Base-by-base conservation (phyloP, 2,888 invertebrate genomes). In the Hydrotaea cyrtoneurina region DNA sequence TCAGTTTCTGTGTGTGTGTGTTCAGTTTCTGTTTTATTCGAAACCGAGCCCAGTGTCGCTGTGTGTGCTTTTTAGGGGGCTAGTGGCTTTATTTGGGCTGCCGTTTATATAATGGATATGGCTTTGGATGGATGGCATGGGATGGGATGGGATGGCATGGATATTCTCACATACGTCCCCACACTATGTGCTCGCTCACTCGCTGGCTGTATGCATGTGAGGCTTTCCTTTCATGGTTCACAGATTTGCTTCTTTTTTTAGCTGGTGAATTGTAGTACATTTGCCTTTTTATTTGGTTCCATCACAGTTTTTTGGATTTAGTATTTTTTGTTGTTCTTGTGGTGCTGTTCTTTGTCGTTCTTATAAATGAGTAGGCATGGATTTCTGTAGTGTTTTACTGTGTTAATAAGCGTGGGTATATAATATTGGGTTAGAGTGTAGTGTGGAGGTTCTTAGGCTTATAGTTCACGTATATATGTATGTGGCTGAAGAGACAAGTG, bases 31-130 rank as follows among this genome's bases (percentile, higher is more conserved):
- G 55, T 21, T 10, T 19, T 55, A 23, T 59, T 59, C 26, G 23
- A 7, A 3, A 0, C 59, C 23, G 26, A 23, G 8, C 23, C 26
- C n/a, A 11, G 46, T 23, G 69, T 43, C 43, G 21, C 43, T 43
- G 66, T 21, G 46, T 8, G 39, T 39, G 39, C 23, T 69, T 69
- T 69, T 66, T 17, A 43, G 66, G 69, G 43, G 31, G 73, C 73
- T 80, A 77, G 77, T 80, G 17, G 85, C 74, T 85, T 85, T 85
- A 82, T 85, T 82, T 79, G 53, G 66, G 82, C 85, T 85, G 85
- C 79, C 80, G 84, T 66, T 79, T 81, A 72, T 75, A 75, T 69
- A 69, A 69, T 69, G 69, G 69, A 69, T 69, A 69, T 69, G 39
- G 64, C 19, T 69, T 43, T 69, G 23, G 69, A 43, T 5, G 69